Evolutionary conservation across 1,140 invertebrate genomes (phyloP).

Genomic region (Aricia agestis): DNA sequence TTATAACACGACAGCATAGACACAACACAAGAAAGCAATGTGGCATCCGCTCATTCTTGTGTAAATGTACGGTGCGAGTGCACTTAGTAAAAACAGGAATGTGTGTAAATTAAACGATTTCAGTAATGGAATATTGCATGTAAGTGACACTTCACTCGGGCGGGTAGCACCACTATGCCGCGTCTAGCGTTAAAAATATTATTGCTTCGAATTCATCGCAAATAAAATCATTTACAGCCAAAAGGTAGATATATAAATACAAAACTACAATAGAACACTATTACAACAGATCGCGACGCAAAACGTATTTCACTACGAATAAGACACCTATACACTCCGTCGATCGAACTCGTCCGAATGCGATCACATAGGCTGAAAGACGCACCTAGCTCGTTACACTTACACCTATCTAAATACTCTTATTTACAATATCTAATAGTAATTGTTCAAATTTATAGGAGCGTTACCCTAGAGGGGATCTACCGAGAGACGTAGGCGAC

Average conservation of each 20-base stretch:
- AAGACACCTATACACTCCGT: background rate
- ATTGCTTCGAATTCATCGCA: constrained; percentile 10
- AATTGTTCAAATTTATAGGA: constrained; percentile 64
- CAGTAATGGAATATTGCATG: constrained; percentile 5
- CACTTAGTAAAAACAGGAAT: constrained; percentile 4
- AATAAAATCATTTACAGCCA: background rate
- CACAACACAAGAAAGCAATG: too few species aligned
- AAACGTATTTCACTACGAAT: constrained; percentile 5
- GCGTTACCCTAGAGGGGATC: constrained; percentile 38
- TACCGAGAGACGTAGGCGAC: constrained; percentile 8
- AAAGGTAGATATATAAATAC: background rate
- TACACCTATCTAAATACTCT: constrained; percentile 65
- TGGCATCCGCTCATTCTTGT: background rate
- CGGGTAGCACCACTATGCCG: constrained; percentile 5
- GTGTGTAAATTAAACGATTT: background rate
- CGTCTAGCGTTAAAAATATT: constrained; percentile 3
- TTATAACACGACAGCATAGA: too few species aligned
- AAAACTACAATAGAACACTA: constrained; percentile 3
- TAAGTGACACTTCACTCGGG: background rate
- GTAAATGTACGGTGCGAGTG: constrained; percentile 4
- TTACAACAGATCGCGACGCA: constrained; percentile 12
- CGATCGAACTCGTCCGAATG: background rate
- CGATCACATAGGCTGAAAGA: constrained; percentile 50
- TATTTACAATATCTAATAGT: constrained; percentile 69
- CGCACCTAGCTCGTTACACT: constrained; percentile 68